Evolutionary conservation across 2,888 invertebrate genomes (phyloP).

Genomic region (Drosophila recens): DNA sequence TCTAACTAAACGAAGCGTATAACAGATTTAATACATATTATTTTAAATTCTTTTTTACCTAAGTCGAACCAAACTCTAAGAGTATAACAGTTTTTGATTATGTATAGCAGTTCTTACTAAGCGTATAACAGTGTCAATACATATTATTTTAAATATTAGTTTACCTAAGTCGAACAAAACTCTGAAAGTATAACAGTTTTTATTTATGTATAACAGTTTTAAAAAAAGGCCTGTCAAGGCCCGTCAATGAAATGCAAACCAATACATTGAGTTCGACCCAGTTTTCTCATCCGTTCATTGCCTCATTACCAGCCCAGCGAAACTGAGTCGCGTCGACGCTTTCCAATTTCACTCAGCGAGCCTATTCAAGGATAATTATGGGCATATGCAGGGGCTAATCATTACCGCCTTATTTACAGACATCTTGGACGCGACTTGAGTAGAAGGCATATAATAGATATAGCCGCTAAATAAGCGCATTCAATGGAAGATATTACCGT

Average conservation of each 20-base stretch:
- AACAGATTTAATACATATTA: not conserved
- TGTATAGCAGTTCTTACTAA: not conserved
- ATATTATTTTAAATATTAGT: too few relatives aligned
- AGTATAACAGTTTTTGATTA: too few relatives aligned
- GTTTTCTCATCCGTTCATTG: slow-evolving; percentile 31
- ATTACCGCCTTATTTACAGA: slow-evolving; percentile 70
- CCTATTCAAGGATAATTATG: slow-evolving; percentile 55
- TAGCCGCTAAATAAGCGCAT: slow-evolving; percentile 64
- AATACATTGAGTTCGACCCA: slow-evolving; percentile 41
- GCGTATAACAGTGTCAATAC: not conserved
- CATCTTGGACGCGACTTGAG: slow-evolving; percentile 55
- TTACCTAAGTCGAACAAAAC: too few relatives aligned
- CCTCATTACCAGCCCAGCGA: slow-evolving; percentile 16
- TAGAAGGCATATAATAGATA: slow-evolving; percentile 2
- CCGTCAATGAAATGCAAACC: slow-evolving; percentile 5
- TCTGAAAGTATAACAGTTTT: not conserved
- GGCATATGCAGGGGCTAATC: slow-evolving; percentile 50
- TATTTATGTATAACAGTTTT: slow-evolving; percentile 17
- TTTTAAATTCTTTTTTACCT: too few relatives aligned
- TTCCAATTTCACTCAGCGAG: slow-evolving; percentile 30
- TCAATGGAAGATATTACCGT: slow-evolving; percentile 34
- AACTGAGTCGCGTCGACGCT: slow-evolving; percentile 7
- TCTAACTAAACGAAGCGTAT: not conserved
- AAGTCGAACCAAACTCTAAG: too few relatives aligned
- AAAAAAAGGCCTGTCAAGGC: slow-evolving; percentile 3